phyloP scores from a whole-genome alignment of 2,888 invertebrate genomes.

The Eustalomyia histrio region DNA sequence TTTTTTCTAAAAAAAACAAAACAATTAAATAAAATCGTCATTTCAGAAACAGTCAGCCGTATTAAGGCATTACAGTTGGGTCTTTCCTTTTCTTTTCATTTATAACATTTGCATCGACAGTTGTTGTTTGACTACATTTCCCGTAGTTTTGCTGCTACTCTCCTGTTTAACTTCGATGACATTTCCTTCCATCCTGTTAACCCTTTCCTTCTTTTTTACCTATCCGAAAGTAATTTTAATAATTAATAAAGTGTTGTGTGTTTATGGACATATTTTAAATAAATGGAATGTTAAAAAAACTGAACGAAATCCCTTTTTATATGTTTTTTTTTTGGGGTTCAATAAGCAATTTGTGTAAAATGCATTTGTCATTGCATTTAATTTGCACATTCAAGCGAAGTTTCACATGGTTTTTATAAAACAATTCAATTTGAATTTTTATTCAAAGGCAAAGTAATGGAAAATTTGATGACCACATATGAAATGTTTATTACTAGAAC shows the following conservation, averaged over 20 bases:
- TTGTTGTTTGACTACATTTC: conserved; percentile 63
- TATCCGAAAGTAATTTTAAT: conserved; percentile 63
- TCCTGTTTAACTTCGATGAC: conserved; percentile 30
- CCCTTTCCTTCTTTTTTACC: conserved; percentile 45
- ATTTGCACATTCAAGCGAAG: conserved; percentile 65
- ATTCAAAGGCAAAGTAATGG: conserved; percentile 63
- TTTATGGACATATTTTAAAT: conserved; percentile 57
- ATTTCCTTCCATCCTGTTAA: conserved; percentile 63
- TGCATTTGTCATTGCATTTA: conserved; percentile 70
- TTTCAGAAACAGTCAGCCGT: conserved; percentile 19
- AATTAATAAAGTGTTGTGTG: conserved; percentile 65
- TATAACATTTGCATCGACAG: conserved; percentile 44
- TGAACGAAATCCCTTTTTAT: conserved; percentile 41
- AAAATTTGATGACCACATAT: conserved; percentile 64
- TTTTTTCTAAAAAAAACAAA: conserved; percentile 27
- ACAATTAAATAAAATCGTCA: conserved; percentile 53
- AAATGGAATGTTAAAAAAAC: conserved; percentile 16
- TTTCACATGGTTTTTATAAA: conserved; percentile 47
- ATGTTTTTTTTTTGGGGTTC: conserved; percentile 41
- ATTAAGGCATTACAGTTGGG: conserved; percentile 29
- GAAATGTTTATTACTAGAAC: conserved; percentile 59
- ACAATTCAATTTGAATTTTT: conserved; percentile 63
- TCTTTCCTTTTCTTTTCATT: not conserved
- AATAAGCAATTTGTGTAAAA: conserved; percentile 63
- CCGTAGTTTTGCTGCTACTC: conserved; percentile 43